Evolutionary conservation across 2,888 invertebrate species (phyloP).

Genomic region (Ephialtes manifestator): DNA sequence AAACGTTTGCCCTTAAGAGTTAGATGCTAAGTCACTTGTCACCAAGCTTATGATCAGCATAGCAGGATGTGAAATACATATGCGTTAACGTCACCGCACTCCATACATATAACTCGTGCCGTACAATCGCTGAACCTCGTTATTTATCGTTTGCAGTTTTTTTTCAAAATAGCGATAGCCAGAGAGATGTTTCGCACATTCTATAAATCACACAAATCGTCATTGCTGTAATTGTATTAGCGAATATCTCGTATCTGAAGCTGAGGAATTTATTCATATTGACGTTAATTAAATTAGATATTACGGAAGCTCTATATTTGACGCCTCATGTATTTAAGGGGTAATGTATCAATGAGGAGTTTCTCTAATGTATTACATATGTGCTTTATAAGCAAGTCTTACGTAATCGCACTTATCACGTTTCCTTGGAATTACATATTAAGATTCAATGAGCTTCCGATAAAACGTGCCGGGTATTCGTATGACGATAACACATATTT

Average conservation of each 20-base stretch:
- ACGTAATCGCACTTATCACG: slow-evolving; percentile 43
- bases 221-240: slow-evolving; percentile 24
- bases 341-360: slow-evolving; percentile 55
- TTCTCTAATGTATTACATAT: slow-evolving; percentile 35
- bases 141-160: slow-evolving; percentile 74
- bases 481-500: slow-evolving; percentile 5
- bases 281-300: slow-evolving; percentile 64
- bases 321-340: not conserved
- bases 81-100: slow-evolving; percentile 38
- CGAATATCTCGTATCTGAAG: slow-evolving; percentile 8
- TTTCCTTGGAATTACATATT: slow-evolving; percentile 52
- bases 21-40: slow-evolving; percentile 47
- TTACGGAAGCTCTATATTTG: slow-evolving; percentile 53
- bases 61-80: slow-evolving; percentile 26
- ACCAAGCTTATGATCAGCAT: slow-evolving; percentile 26
- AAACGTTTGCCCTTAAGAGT: slow-evolving; percentile 59
- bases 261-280: slow-evolving; percentile 36
- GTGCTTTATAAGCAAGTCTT: slow-evolving; percentile 26
- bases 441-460: slow-evolving; percentile 53
- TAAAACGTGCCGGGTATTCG: slow-evolving; percentile 12
- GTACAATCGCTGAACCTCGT: slow-evolving; percentile 78
- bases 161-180: slow-evolving; percentile 53
- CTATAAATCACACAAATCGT: slow-evolving; percentile 1
- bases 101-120: slow-evolving; percentile 52
- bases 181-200: slow-evolving; percentile 1